Evolutionary conservation across 2,888 invertebrate species (phyloP).

Genomic region (Tenthredo livida): DNA sequence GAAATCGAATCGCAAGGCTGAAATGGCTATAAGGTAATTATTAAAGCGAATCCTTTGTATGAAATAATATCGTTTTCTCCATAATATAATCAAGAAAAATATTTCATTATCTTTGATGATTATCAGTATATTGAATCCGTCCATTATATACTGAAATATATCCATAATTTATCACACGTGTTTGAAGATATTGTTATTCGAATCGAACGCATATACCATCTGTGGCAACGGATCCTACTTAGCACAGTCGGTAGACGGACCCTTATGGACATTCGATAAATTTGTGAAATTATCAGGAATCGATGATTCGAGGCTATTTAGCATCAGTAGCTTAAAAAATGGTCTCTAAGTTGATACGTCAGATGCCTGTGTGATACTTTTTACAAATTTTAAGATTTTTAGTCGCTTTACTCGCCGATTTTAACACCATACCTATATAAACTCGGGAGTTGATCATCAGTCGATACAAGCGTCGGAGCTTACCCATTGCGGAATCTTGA

Average conservation of each 20-base stretch:
- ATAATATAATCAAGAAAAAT: not conserved
- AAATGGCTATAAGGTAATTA: not conserved
- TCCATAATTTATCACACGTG: not conserved
- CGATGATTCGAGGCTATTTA: not conserved
- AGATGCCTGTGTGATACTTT: not conserved
- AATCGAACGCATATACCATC: not conserved
- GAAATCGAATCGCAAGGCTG: not conserved
- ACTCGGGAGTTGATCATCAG: not conserved
- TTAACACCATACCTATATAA: not conserved
- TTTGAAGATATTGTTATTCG: not conserved
- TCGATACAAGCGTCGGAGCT: conserved; percentile 28
- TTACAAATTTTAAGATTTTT: not conserved
- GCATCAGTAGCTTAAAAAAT: not conserved
- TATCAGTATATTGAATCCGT: not conserved
- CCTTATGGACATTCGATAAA: conserved; percentile 7
- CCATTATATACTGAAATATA: not conserved
- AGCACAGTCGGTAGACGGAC: conserved; percentile 17
- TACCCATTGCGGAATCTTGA: not conserved
- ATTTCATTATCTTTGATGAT: not conserved
- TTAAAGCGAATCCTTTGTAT: not conserved
- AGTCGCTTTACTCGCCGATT: not conserved
- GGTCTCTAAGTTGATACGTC: not conserved
- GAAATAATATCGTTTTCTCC: not conserved
- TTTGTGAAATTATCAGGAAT: not conserved
- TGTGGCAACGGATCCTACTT: not conserved